Evolutionary conservation across 2,797 vertebrate species (phyloP).

Genomic region (Enteromius unitaeniatus): DNA sequence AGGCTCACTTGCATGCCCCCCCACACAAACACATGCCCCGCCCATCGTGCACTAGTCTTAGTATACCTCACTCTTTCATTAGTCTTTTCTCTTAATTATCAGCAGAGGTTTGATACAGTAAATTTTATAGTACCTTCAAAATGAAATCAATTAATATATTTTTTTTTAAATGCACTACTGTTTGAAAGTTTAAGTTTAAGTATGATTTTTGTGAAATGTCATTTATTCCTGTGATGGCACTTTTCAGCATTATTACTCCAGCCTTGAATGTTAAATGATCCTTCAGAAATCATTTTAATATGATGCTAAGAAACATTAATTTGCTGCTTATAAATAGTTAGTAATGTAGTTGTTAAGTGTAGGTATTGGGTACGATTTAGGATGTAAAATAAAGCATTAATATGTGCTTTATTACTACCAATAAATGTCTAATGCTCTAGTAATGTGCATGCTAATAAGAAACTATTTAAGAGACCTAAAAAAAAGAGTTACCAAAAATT

Average conservation of each 20-base stretch:
- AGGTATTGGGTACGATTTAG: no score
- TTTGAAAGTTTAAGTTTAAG: neutral
- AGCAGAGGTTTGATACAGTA: constrained; percentile 32
- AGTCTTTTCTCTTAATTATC: neutral
- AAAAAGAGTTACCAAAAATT: no score
- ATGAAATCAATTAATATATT: neutral
- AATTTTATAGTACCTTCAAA: neutral
- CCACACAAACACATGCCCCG: neutral
- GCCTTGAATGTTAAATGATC: neutral
- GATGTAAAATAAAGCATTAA: no score
- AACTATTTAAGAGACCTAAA: no score
- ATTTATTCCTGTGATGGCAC: neutral
- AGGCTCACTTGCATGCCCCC: constrained; percentile 39
- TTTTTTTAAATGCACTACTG: neutral
- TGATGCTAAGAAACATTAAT: neutral
- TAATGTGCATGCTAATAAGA: no score
- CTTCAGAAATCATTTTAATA: neutral
- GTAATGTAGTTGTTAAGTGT: no score
- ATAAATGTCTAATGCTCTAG: no score
- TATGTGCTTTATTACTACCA: no score
- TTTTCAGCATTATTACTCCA: neutral
- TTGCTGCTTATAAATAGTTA: no score
- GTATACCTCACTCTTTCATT: neutral
- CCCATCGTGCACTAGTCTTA: neutral
- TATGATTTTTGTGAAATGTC: neutral